Evolutionary conservation across 2,113 vertebrate genomes (phyloP), one percentile per base, ranked within the genome.

Genomic region (Stomatorhinus ivindoensis): DNA sequence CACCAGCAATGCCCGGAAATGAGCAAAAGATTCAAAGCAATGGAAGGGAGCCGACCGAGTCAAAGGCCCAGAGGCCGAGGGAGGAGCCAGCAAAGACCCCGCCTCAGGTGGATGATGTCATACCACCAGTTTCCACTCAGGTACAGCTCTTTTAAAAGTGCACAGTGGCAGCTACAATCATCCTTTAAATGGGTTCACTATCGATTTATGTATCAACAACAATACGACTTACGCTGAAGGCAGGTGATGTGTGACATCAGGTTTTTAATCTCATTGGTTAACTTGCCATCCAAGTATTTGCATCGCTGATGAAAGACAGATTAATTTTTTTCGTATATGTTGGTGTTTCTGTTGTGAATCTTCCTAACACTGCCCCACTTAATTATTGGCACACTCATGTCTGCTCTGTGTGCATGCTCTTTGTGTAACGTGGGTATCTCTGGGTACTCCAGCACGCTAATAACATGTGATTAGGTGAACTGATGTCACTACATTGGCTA

Each of bases 1-100:
- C 10, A n/a, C 27, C 50, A 55, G 73, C 48, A 89, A 89, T 89
- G 88, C 88, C 88, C 10, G 88, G 88, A 83, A 83, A 83, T 89
- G 88, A 83, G 21, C 88, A 15, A 4, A 82, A 27, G 31, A 21
- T 48, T 31, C 39, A 27, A 31, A 76, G 46, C 47, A 6, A 46
- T 17, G 73, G 88, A 6, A 47, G 3, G 27, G 73, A 39, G 48
- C 3, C 15, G 35, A 17, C 8, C 3, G 76, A 55, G 88, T 51
- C 31, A 21, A 50, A 80, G 61, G 24, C 27, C 47, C 73, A 55
- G 48, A 48, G 35, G 50, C 76, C 76, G 10, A 82, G 9, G 76
- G 47, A 51, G 47, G 76, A 44, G 50, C 19, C 88, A 42, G 21
- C 50, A 2, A 55, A 44, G 76, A 58, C 13, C 9, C 27, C 47